phyloP scores from a whole-genome alignment of 1,140 invertebrate species.

The Formica selysi region DNA sequence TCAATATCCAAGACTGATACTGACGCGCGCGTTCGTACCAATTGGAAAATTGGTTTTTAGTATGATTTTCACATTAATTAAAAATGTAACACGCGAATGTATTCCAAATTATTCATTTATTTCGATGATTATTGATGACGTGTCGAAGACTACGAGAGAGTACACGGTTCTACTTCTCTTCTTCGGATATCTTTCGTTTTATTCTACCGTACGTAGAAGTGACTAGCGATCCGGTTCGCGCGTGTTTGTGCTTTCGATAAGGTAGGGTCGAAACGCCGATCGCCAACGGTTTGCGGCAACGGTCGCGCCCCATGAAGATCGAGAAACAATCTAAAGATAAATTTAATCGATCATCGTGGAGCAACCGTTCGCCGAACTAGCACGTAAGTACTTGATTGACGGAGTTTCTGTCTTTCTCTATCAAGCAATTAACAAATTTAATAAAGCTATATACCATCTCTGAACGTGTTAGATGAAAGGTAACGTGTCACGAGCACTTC shows the following conservation, averaged over 20 bases:
- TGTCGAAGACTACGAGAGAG: slow-evolving; percentile 34
- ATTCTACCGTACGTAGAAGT: slow-evolving; percentile 7
- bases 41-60: background rate
- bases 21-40: too few species aligned
- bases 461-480: slow-evolving; percentile 67
- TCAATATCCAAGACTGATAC: background rate
- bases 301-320: slow-evolving; percentile 61
- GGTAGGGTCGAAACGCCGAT: slow-evolving; percentile 69
- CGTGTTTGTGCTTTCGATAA: slow-evolving; percentile 63
- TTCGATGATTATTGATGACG: slow-evolving; percentile 1
- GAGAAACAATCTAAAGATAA: slow-evolving; percentile 24
- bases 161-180: slow-evolving; percentile 50
- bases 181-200: slow-evolving; percentile 12
- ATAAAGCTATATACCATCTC: slow-evolving; percentile 54
- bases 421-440: slow-evolving; percentile 65
- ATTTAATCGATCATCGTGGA: slow-evolving; percentile 54
- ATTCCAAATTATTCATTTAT: background rate
- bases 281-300: slow-evolving; percentile 52
- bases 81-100: background rate
- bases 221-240: slow-evolving; percentile 25
- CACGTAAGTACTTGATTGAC: slow-evolving; percentile 71
- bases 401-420: slow-evolving; percentile 29
- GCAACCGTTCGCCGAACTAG: slow-evolving; percentile 46
- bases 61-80: background rate
- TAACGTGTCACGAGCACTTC: slow-evolving; percentile 57